Base-by-base conservation (phyloP, 1,140 invertebrate species). In the Rhopalosiphum maidis region DNA sequence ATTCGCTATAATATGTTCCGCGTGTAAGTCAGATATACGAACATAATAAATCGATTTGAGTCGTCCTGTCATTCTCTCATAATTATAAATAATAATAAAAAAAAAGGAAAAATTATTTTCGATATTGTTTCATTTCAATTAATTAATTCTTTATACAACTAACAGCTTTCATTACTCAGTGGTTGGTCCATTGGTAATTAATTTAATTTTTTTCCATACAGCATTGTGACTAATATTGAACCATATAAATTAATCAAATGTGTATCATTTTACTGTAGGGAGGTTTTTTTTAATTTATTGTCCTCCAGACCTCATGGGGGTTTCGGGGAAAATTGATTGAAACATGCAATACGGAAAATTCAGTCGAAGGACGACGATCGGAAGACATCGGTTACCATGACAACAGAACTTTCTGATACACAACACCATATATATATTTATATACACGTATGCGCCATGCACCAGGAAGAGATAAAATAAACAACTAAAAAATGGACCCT, bases 261-360 rank as follows among this genome's bases (percentile, higher is more conserved):
- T 68, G 68, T 90, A 68, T 41, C 22, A 7, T 77, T 77, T 77
- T 77, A 77, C 15, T 77, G 60, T 18, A 4, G 90, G 25, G 35
- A 35, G 37, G 30, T 91, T 91, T 77, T 91, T 91, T 91, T 68
- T 77, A 46, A 77, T 91, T 77, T 68, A 90, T 90, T 23, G n/a
- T 91, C 43, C 30, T 43, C 23, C 11, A n/a, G 90, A 91, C 90
- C 90, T 91, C 90, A 91, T 91, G 90, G 54, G 30, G 90, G 41
- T 91, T 91, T 88, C 11, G 46, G n/a, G 22, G 88, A 23, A 48
- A 92, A 92, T 92, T 92, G 91, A 92, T 92, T 85, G 82, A 92
- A 85, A 92, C 77, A 51, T 37, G 43, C 41, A 54, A 43, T 48
- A 92, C 68, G 23, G 46, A 51, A 83, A 92, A 85, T 92, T 54